Evolutionary conservation across 2,888 invertebrate genomes (phyloP).

Genomic region (Leptothorax acervorum): DNA sequence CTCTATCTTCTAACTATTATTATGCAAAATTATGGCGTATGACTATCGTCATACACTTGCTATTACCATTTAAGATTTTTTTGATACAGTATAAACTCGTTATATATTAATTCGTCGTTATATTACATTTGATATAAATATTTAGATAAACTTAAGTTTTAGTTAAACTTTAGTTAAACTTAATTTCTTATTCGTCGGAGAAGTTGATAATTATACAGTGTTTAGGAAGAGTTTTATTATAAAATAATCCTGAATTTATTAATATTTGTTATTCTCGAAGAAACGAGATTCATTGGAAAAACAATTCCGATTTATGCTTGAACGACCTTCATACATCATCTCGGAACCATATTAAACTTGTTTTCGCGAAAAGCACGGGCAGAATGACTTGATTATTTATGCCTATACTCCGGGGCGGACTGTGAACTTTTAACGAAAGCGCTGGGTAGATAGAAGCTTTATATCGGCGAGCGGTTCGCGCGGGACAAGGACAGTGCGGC

Average conservation of each 20-base stretch:
- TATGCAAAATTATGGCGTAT: not conserved
- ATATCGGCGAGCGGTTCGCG: constrained; percentile 15
- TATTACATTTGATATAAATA: not conserved
- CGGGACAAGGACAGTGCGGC: constrained; percentile 21
- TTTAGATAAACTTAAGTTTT: not conserved
- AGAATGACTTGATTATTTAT: constrained; percentile 51
- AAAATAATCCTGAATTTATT: not conserved
- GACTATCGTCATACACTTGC: not conserved
- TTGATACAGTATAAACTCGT: no score
- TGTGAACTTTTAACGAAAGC: constrained; percentile 55
- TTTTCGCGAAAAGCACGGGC: constrained; percentile 31
- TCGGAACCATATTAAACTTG: constrained; percentile 39
- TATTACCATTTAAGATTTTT: not conserved
- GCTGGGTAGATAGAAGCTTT: constrained; percentile 37
- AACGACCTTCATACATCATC: constrained; percentile 2
- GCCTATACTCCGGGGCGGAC: constrained; percentile 29
- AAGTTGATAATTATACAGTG: not conserved
- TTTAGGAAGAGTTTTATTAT: not conserved
- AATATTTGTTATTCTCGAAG: not conserved
- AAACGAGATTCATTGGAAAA: not conserved
- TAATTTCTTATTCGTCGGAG: not conserved
- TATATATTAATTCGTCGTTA: not conserved
- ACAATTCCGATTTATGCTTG: constrained; percentile 27
- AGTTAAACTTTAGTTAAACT: not conserved
- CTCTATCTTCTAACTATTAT: not conserved